Conservation (phyloP, 2,888 invertebrate species). For the Lochmaea crataegi region DNA sequence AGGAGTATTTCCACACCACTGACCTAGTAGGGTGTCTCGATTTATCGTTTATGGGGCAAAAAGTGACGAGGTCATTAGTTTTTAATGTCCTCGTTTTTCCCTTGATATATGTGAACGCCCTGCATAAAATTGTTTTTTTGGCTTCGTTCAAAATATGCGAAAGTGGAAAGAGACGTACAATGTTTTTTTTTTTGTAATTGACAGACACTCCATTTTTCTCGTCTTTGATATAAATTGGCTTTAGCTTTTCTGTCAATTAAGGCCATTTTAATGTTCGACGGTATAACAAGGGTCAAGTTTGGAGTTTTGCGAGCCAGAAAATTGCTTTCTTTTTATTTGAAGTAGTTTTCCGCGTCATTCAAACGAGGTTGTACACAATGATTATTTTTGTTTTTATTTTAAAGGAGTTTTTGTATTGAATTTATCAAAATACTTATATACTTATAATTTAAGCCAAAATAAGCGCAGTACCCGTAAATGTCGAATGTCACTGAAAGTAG, state of each 20-base stretch:
- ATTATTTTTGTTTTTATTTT: neutral
- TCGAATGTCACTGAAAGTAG: too few species aligned
- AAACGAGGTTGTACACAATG: neutral
- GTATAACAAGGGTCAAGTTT: conserved; percentile 1
- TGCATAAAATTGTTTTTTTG: conserved; percentile 20
- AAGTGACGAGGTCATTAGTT: conserved; percentile 28
- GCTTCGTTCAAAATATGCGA: neutral
- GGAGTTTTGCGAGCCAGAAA: neutral
- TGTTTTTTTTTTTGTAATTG: neutral
- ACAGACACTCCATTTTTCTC: neutral
- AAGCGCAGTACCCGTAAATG: too few species aligned
- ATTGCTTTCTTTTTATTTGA: neutral
- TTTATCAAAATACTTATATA: too few species aligned
- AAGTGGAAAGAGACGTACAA: neutral
- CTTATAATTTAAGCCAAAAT: too few species aligned
- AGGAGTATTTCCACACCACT: neutral
- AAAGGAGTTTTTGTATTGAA: neutral
- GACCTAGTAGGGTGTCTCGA: conserved; percentile 11
- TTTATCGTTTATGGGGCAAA: conserved; percentile 24
- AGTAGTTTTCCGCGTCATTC: neutral
- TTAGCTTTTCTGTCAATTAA: neutral
- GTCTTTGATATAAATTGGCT: neutral
- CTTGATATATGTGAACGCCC: conserved; percentile 12
- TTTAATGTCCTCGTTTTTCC: conserved; percentile 22
- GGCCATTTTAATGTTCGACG: neutral